These are phyloP conservation scores for Trogon melanurus DNA, from an alignment of 2,113 vertebrate genomes.

Conservation along the genomic window DNA sequence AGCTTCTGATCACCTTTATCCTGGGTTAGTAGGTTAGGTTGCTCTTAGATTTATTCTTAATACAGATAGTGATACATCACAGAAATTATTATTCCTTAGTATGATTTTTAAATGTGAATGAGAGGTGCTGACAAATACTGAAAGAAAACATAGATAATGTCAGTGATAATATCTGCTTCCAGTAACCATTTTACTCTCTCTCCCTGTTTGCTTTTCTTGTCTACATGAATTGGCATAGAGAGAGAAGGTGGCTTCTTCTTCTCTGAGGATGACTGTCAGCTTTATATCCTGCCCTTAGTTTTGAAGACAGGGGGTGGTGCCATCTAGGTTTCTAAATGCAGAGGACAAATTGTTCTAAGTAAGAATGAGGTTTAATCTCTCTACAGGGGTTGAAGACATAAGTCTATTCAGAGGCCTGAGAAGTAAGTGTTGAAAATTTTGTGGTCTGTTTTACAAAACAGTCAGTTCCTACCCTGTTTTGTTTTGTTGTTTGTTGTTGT, in stretches of 20 bases:
- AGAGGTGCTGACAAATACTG: background rate
- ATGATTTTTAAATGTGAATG: background rate
- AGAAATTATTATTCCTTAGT: background rate
- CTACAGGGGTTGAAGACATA: background rate
- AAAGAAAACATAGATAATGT: background rate
- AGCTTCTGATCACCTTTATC: background rate
- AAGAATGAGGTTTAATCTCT: background rate
- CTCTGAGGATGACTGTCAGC: background rate
- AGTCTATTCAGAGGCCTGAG: background rate
- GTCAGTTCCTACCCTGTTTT: background rate
- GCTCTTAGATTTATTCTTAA: background rate
- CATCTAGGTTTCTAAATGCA: background rate
- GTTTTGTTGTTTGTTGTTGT: background rate
- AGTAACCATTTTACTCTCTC: background rate
- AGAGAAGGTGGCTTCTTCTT: background rate
- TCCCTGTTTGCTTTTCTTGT: background rate
- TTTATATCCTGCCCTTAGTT: background rate
- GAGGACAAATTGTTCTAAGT: background rate
- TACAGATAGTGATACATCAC: background rate
- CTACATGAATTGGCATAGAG: accelerated
- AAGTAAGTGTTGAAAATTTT: background rate
- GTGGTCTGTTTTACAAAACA: background rate
- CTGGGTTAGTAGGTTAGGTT: background rate
- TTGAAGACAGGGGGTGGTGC: background rate
- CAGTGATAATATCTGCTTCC: background rate